Conservation (phyloP, 1,140 invertebrate genomes). For the Apis laboriosa region DNA sequence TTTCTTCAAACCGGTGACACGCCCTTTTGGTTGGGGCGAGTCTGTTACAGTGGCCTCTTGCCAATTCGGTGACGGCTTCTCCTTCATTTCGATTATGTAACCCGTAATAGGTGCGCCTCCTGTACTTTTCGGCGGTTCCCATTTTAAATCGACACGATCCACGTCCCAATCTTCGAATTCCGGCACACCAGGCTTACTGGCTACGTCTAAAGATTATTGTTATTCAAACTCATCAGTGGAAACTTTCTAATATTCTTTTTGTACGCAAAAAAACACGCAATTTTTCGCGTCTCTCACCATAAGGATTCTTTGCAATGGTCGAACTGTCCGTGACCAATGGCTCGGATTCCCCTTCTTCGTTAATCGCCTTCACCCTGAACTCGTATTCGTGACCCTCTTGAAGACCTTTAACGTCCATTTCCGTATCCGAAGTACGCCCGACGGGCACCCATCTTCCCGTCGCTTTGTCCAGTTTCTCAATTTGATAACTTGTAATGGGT, state of each 20-base stretch:
- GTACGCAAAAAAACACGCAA: too few relatives aligned
- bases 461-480: conserved; percentile 97
- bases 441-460: conserved; percentile 97
- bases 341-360: conserved; percentile 98
- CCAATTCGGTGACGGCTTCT: conserved; percentile 94
- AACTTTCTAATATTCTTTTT: not conserved
- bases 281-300: conserved; percentile 82
- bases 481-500: conserved; percentile 96
- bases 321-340: conserved; percentile 93
- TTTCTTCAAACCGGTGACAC: conserved; percentile 93
- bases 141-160: conserved; percentile 95
- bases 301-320: conserved; percentile 96
- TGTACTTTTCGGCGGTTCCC: conserved; percentile 93
- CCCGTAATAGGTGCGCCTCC: conserved; percentile 97
- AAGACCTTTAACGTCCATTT: conserved; percentile 95
- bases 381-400: conserved; percentile 97
- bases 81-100: conserved; percentile 98
- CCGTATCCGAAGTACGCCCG: conserved; percentile 91
- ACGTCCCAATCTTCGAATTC: conserved; percentile 96
- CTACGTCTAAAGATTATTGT: conserved; percentile 83
- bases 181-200: conserved; percentile 93
- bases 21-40: conserved; percentile 90
- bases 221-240: too few relatives aligned
- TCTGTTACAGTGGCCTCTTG: conserved; percentile 92
- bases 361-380: conserved; percentile 98